These are phyloP conservation scores for Pentalonia nigronervosa DNA, from an alignment of 1,140 invertebrate genomes.

Conservation along the genomic window DNA sequence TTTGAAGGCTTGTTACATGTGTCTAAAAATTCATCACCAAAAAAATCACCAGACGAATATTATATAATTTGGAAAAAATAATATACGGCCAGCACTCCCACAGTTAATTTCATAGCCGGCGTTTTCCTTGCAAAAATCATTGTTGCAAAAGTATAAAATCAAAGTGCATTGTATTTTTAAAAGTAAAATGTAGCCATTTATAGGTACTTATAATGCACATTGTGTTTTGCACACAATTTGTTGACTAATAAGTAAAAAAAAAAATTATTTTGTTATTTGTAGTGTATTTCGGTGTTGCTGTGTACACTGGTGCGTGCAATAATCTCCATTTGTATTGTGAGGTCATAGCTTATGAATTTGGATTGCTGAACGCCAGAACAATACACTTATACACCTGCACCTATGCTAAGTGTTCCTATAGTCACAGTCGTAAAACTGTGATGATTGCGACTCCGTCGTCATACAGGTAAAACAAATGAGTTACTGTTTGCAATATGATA, in stretches of 20 bases:
- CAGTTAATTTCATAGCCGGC: neutral
- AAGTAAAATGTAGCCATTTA: neutral
- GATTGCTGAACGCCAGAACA: neutral
- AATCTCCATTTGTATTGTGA: neutral
- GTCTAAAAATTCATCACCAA: neutral
- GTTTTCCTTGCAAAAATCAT: neutral
- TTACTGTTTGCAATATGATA: neutral
- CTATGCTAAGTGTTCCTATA: neutral
- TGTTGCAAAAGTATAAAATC: neutral
- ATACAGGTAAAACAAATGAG: neutral
- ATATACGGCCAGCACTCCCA: neutral
- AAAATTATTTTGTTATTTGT: neutral
- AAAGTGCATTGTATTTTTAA: neutral
- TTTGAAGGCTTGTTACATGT: neutral
- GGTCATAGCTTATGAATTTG: neutral
- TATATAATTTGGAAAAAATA: neutral
- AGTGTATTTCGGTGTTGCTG: constrained; percentile 14
- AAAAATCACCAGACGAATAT: neutral
- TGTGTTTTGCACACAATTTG: neutral
- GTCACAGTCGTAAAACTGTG: neutral
- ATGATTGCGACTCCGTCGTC: neutral
- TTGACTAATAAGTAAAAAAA: neutral
- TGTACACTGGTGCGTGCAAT: neutral
- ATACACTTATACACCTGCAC: neutral
- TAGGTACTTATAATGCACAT: neutral